Conservation (phyloP, 1,140 invertebrate genomes). For the Pogonomyrmex californicus region DNA sequence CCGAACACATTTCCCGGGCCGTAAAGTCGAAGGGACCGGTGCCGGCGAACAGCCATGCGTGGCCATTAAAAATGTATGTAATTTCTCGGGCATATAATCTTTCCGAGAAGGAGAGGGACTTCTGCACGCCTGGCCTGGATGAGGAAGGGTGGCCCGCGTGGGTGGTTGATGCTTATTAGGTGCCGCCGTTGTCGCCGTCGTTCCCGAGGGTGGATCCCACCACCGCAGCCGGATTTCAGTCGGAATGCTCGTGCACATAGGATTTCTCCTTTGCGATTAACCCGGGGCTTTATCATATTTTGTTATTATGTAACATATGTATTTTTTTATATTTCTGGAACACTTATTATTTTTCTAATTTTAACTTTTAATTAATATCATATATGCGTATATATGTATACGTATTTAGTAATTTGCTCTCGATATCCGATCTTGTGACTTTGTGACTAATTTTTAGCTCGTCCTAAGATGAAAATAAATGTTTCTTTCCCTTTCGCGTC, state of each 20-base stretch:
- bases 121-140: slow-evolving; percentile 28
- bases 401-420: not conserved
- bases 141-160: slow-evolving; percentile 31
- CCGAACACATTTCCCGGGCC: slow-evolving; percentile 63
- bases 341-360: not conserved
- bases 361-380: not conserved
- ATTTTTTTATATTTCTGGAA: not conserved
- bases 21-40: slow-evolving; percentile 65
- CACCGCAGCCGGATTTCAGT: slow-evolving; percentile 3
- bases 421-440: not conserved
- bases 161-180: slow-evolving; percentile 69
- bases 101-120: slow-evolving; percentile 36
- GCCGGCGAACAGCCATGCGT: slow-evolving; percentile 63
- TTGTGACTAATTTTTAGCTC: not conserved
- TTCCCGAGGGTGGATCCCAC: slow-evolving; percentile 34
- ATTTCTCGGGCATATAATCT: slow-evolving; percentile 73
- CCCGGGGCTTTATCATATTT: not conserved
- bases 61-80: slow-evolving; percentile 78
- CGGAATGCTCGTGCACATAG: slow-evolving; percentile 12
- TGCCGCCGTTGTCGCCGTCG: slow-evolving; percentile 53
- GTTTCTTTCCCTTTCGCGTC: not conserved
- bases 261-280: not conserved
- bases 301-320: not conserved
- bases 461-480: slow-evolving; percentile 16
- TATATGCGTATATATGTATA: not conserved